phyloP scores from a whole-genome alignment of 2,797 vertebrate genomes.

The Acrocephalus scirpaceus region DNA sequence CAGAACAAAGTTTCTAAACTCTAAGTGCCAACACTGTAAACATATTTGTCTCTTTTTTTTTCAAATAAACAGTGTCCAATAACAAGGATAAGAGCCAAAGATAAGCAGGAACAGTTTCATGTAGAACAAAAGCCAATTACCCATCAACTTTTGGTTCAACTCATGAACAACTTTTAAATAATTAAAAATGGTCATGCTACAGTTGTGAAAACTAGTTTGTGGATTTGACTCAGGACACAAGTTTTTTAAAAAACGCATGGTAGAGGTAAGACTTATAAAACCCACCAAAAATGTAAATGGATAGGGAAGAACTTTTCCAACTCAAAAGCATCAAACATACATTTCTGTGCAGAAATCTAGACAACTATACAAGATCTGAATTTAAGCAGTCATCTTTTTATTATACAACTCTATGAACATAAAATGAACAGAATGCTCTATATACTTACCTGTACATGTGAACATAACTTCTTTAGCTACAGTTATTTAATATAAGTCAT shows the following conservation, averaged over 20 bases:
- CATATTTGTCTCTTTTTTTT: constrained; percentile 35
- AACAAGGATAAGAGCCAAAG: constrained; percentile 61
- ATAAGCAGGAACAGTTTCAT: constrained; percentile 65
- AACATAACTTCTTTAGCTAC: constrained; percentile 84
- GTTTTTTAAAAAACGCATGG: constrained; percentile 69
- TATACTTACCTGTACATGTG: constrained; percentile 93
- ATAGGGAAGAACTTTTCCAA: constrained; percentile 83
- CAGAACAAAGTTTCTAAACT: constrained; percentile 61
- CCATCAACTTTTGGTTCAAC: constrained; percentile 43
- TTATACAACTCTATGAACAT: constrained; percentile 96
- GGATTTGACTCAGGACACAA: constrained; percentile 72
- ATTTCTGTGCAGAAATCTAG: constrained; percentile 92
- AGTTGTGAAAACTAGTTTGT: constrained; percentile 73
- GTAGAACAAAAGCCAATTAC: constrained; percentile 39
- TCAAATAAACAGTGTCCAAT: constrained; percentile 60
- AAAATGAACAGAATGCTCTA: constrained; percentile 88
- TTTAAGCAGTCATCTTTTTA: constrained; percentile 90
- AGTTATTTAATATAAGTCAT: constrained; percentile 81
- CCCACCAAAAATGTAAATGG: constrained; percentile 73
- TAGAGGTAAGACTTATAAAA: constrained; percentile 78
- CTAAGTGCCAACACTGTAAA: constrained; percentile 77
- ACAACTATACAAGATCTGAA: constrained; percentile 94
- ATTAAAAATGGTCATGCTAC: constrained; percentile 75
- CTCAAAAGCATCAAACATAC: constrained; percentile 82
- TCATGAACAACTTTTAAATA: constrained; percentile 67